Evolutionary conservation across 2,797 vertebrate genomes (phyloP).

Genomic region (Lateolabrax maculatus): DNA sequence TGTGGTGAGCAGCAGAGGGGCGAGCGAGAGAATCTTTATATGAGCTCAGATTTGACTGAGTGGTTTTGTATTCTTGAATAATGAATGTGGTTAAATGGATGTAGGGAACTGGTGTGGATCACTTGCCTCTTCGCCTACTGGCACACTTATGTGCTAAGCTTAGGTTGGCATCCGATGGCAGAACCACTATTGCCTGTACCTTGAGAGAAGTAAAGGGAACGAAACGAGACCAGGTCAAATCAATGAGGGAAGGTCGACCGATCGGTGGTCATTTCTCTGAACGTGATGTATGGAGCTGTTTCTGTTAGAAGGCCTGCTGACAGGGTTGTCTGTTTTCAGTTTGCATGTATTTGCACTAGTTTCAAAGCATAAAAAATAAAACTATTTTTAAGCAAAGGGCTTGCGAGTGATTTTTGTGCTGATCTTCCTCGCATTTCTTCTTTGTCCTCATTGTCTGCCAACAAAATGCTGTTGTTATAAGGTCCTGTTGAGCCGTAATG

Average conservation of each 20-base stretch:
- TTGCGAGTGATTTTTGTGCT: background rate
- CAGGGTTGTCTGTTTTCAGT: slow-evolving; percentile 66
- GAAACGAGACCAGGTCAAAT: slow-evolving; percentile 37
- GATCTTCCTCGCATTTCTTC: background rate
- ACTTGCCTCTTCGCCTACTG: slow-evolving; percentile 34
- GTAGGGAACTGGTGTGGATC: slow-evolving; percentile 58
- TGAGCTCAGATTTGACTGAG: slow-evolving; percentile 78
- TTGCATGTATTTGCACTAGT: slow-evolving; percentile 87
- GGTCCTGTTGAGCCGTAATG: background rate
- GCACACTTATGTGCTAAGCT: slow-evolving; percentile 48
- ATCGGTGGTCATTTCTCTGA: slow-evolving; percentile 21
- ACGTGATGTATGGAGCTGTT: slow-evolving; percentile 29
- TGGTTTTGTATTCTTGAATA: slow-evolving; percentile 83
- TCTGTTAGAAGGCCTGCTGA: slow-evolving; percentile 43
- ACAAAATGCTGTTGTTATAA: background rate
- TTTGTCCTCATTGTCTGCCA: slow-evolving; percentile 8
- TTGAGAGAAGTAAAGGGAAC: slow-evolving; percentile 24
- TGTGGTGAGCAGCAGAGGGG: slow-evolving; percentile 53
- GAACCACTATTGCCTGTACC: slow-evolving; percentile 34
- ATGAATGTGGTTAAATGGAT: slow-evolving; percentile 81
- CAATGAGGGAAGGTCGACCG: slow-evolving; percentile 12
- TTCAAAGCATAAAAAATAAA: slow-evolving; percentile 69
- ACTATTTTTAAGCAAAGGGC: slow-evolving; percentile 72
- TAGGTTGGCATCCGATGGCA: slow-evolving; percentile 31
- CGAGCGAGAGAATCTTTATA: slow-evolving; percentile 64